These are phyloP conservation scores for Microplitis mediator DNA, from an alignment of 1,140 invertebrate species.

Conservation along the genomic window DNA sequence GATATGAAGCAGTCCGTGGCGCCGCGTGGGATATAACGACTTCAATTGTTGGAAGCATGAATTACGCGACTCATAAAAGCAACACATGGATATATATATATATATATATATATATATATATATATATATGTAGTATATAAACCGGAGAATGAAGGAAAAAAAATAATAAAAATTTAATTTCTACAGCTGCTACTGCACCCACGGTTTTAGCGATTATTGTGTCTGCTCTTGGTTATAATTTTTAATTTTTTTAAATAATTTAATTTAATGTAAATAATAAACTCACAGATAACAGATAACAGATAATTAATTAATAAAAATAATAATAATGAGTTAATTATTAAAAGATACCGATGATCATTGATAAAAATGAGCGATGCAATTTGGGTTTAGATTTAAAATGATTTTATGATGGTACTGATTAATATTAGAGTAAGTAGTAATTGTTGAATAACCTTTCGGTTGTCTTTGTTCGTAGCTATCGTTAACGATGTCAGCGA, in stretches of 20 bases:
- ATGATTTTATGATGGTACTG: neutral
- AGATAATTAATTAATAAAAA: neutral
- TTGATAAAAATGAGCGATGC: neutral
- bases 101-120: neutral
- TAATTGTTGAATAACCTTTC: neutral
- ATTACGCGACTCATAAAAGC: slow-evolving; percentile 32
- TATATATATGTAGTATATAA: neutral
- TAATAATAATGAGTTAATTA: no score
- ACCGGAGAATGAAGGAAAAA: slow-evolving; percentile 10
- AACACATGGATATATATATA: slow-evolving; percentile 17
- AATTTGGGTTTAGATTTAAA: neutral
- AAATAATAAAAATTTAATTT: slow-evolving; percentile 29
- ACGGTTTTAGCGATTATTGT: slow-evolving; percentile 22
- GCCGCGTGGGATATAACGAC: slow-evolving; percentile 27
- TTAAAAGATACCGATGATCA: neutral
- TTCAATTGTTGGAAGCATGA: slow-evolving; percentile 33
- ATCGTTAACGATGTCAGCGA: neutral
- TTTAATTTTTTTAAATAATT: neutral
- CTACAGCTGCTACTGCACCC: slow-evolving; percentile 27
- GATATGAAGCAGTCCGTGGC: slow-evolving; percentile 6
- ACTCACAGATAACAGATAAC: neutral
- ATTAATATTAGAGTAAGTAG: no score
- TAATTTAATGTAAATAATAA: neutral
- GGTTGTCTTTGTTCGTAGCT: slow-evolving; percentile 1
- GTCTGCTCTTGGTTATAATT: slow-evolving; percentile 24